Conservation (phyloP, 2,888 invertebrate species). For the Brassicogethes aeneus region DNA sequence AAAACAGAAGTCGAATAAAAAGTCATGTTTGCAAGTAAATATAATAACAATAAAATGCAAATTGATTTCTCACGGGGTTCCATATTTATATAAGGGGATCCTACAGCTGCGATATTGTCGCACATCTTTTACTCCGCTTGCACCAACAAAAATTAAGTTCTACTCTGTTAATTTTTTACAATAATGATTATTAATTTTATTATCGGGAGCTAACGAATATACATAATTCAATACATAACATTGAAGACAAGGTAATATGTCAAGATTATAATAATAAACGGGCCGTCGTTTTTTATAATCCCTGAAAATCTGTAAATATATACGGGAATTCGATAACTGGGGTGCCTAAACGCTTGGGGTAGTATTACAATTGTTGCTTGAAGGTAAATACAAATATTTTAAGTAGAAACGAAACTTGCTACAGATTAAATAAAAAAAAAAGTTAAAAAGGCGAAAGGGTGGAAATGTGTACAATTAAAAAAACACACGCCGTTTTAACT, state of each 20-base stretch:
- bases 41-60: conserved; percentile 40
- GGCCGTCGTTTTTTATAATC: conserved; percentile 2
- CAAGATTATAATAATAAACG: conserved; percentile 2
- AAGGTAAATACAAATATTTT: background rate
- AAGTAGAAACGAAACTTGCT: background rate
- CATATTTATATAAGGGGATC: conserved; percentile 1
- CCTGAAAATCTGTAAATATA: conserved; percentile 3
- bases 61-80: conserved; percentile 39
- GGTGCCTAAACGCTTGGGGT: conserved; percentile 2
- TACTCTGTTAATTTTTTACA: too few relatives aligned
- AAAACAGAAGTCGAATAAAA: conserved; percentile 28
- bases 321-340: conserved; percentile 1
- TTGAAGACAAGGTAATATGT: conserved; percentile 1
- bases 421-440: too few relatives aligned
- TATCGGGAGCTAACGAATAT: too few relatives aligned
- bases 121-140: too few relatives aligned
- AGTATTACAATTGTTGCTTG: background rate
- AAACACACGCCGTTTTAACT: too few relatives aligned
- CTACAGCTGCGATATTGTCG: too few relatives aligned
- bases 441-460: too few relatives aligned
- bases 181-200: too few relatives aligned
- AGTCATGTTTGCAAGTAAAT: conserved; percentile 37
- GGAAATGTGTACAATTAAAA: too few relatives aligned
- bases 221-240: background rate
- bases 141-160: too few relatives aligned